These are phyloP conservation scores for Dendronephthya gigantea DNA, from an alignment of 64 coral and sea anemone genomes.

Conservation along the genomic window DNA sequence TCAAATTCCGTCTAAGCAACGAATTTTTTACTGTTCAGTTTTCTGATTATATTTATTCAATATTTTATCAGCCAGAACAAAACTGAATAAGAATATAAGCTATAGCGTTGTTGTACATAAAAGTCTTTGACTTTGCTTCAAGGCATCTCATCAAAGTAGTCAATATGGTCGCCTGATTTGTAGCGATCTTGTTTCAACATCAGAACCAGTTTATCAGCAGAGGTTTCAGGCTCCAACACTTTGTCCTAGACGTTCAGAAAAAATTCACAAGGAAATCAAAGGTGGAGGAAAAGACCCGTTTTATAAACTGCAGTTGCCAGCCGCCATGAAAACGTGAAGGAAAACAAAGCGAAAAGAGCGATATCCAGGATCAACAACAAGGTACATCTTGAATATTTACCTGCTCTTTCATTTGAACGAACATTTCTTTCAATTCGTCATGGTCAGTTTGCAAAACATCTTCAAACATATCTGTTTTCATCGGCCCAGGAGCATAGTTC, in stretches of 20 bases:
- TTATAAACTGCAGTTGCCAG: too few species aligned
- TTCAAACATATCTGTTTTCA: constrained; percentile 46
- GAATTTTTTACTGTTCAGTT: background rate
- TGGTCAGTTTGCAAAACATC: background rate
- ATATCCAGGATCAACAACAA: background rate
- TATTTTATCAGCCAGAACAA: background rate
- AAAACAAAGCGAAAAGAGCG: too few species aligned
- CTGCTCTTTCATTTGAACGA: constrained; percentile 7
- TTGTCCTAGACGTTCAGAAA: background rate
- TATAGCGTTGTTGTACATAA: too few species aligned
- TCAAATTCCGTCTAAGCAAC: too few species aligned
- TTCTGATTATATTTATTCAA: background rate
- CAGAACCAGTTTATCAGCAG: constrained; percentile 34
- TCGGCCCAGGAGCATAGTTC: constrained; percentile 50
- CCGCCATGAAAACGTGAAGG: too few species aligned
- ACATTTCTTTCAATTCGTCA: constrained; percentile 17
- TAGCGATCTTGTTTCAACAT: constrained; percentile 41
- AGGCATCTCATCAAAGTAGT: constrained; percentile 48
- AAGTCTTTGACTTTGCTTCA: background rate
- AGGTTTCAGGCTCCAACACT: constrained; percentile 26
- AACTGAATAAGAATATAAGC: too few species aligned
- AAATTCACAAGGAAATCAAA: too few species aligned
- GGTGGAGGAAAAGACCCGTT: too few species aligned
- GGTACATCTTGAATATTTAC: background rate
- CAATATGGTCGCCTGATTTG: constrained; percentile 43